phyloP scores from a whole-genome alignment of 2,888 invertebrate genomes.

The Thysanoteuthis rhombus region DNA sequence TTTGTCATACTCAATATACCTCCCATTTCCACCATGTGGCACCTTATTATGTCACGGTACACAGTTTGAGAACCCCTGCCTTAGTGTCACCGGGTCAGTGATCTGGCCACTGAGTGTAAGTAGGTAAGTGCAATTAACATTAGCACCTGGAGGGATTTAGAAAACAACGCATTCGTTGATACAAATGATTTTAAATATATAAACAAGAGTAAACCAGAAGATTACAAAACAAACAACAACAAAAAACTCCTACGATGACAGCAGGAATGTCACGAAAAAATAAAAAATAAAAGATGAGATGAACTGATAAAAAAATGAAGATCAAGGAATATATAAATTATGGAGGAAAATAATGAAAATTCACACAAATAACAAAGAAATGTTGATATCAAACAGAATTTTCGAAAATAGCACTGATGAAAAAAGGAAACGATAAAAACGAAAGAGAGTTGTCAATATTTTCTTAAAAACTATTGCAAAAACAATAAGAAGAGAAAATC shows the following conservation, averaged over 20 bases:
- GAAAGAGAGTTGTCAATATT: not conserved
- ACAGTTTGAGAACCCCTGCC: too few species aligned
- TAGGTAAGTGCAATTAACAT: not conserved
- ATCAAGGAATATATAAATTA: not conserved
- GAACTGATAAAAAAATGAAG: not conserved
- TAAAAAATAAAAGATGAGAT: not conserved
- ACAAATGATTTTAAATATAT: not conserved
- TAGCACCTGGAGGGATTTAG: not conserved
- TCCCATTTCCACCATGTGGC: too few species aligned
- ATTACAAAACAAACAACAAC: not conserved
- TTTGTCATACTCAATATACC: too few species aligned
- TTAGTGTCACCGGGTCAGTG: too few species aligned
- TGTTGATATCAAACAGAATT: not conserved
- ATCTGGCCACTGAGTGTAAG: not conserved
- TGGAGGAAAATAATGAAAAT: not conserved
- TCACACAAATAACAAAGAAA: not conserved
- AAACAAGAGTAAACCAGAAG: not conserved
- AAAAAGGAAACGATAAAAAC: not conserved
- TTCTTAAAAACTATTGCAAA: not conserved
- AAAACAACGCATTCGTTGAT: not conserved
- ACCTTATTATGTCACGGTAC: too few species aligned
- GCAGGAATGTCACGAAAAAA: too few species aligned
- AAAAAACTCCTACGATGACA: not conserved
- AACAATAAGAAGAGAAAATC: not conserved
- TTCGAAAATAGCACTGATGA: not conserved